Evolutionary conservation across 2,797 vertebrate genomes (phyloP).

Genomic region (Brachymystax lenok): DNA sequence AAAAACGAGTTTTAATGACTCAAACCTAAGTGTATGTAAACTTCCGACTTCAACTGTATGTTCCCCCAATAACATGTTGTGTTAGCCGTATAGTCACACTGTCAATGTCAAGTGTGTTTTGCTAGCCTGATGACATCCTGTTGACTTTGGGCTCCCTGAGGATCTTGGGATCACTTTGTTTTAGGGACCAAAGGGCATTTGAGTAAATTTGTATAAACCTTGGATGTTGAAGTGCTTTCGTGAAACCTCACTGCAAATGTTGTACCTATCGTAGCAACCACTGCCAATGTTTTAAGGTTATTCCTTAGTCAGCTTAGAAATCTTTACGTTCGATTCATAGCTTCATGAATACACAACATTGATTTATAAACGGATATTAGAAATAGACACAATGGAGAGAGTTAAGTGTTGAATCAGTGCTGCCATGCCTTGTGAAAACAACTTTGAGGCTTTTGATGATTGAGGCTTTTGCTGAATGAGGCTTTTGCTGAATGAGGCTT

Average conservation of each 20-base stretch:
- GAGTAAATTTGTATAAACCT: no score
- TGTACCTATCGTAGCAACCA: background rate
- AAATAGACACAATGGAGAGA: background rate
- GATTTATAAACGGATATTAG: background rate
- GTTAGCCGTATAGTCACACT: conserved; percentile 1
- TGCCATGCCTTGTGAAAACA: background rate
- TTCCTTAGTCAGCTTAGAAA: background rate
- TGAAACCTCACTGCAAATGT: background rate
- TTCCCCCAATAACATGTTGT: background rate
- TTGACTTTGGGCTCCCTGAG: conserved; percentile 32
- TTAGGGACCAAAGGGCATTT: background rate
- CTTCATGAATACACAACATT: background rate
- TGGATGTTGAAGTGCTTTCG: background rate
- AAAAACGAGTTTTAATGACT: no score
- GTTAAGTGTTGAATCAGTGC: background rate
- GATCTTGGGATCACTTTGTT: background rate
- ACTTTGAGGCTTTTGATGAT: background rate
- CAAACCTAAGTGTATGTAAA: no score
- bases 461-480: no score
- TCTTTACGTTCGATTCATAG: background rate
- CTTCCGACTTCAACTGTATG: no score
- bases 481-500: no score
- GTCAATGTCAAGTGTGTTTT: conserved; percentile 18
- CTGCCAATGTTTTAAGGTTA: background rate
- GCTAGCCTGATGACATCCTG: conserved; percentile 46